These are phyloP conservation scores for Pungitius pungitius DNA, from an alignment of 2,113 vertebrate genomes.

Conservation along the genomic window DNA sequence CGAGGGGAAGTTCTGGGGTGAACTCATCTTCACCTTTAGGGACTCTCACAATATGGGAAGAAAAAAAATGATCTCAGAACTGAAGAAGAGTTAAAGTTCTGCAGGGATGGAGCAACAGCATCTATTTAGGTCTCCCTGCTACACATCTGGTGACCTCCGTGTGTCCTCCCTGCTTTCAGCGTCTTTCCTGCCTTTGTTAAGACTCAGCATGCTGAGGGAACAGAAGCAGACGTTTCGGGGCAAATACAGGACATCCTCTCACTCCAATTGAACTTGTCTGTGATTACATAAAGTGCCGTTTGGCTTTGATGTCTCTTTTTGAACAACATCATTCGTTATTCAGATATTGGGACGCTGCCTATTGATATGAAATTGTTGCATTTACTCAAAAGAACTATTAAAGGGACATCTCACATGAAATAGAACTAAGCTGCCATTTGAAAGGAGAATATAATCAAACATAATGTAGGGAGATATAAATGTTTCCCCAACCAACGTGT, in stretches of 20 bases:
- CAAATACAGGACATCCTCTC: conserved; percentile 71
- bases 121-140: conserved; percentile 30
- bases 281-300: conserved; percentile 51
- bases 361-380: too few relatives aligned
- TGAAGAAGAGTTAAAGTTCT: conserved; percentile 11
- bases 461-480: neutral
- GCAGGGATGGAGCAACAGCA: neutral
- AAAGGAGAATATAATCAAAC: neutral
- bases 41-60: conserved; percentile 31
- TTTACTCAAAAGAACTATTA: neutral
- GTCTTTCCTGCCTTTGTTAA: conserved; percentile 80
- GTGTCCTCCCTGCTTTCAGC: conserved; percentile 58
- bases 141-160: conserved; percentile 70
- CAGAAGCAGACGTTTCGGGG: conserved; percentile 51
- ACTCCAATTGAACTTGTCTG: conserved; percentile 41
- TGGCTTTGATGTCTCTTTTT: conserved; percentile 55
- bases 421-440: neutral
- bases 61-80: conserved; percentile 1
- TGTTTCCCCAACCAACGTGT: neutral
- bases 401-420: conserved; percentile 5
- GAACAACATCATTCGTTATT: conserved; percentile 22
- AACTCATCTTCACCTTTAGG: conserved; percentile 73
- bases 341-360: conserved; percentile 8
- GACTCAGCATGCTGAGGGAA: conserved; percentile 44
- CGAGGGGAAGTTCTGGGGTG: conserved; percentile 53